Percentiles rank a stretch among this genome's conserved stretches.
Conservation (phyloP, 2,113 vertebrate species). For the Ploceus nigricollis region DNA sequence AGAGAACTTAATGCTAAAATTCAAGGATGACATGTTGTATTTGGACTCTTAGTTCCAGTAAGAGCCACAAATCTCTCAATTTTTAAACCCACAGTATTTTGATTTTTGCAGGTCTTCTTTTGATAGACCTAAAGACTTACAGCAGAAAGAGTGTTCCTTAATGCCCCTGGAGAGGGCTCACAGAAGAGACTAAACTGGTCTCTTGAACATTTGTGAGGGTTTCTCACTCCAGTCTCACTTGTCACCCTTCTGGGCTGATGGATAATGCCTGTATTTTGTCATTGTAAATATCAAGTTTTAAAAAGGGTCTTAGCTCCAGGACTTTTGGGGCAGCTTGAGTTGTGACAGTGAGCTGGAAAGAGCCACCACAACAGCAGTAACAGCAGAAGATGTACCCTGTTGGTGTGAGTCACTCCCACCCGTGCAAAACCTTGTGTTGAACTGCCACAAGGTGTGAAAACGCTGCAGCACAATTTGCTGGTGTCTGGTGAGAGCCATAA, state of each 20-base stretch:
- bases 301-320: neutral
- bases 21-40: neutral
- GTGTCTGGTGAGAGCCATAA: neutral
- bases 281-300: neutral
- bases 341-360: neutral
- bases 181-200: neutral
- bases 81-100: neutral
- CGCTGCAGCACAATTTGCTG: neutral
- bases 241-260: neutral
- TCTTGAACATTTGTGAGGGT: neutral
- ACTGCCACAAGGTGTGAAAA: neutral
- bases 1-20: neutral
- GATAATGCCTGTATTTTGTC: neutral
- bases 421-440: neutral
- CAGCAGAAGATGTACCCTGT: neutral
- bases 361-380: neutral
- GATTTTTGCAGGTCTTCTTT: neutral
- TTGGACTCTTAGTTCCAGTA: neutral
- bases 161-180: neutral
- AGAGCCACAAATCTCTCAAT: neutral
- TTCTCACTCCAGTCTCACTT: neutral
- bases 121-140: neutral
- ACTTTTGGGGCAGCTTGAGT: neutral
- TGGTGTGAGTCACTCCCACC: neutral
- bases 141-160: neutral